A percentile compares a stretch with the other conserved stretches of the same genome.
These are phyloP conservation scores for Takifugu rubripes DNA, from an alignment of 2,797 vertebrate genomes.

Conservation along the genomic window DNA sequence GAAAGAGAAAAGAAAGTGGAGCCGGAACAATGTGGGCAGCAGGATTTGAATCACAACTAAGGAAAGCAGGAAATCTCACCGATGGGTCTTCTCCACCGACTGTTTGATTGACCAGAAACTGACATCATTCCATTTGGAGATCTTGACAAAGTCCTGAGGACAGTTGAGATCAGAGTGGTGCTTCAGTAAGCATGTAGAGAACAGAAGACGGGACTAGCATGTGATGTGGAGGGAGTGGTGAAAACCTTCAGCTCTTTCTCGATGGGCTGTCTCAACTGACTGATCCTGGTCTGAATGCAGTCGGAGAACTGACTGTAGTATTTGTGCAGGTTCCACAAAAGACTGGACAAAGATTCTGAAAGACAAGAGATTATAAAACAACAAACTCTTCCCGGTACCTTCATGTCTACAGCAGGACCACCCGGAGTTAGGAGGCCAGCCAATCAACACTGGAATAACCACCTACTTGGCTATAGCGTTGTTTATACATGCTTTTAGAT, in stretches of 20 bases:
- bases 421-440: no score
- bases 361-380: slow-evolving; percentile 3
- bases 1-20: background rate
- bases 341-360: slow-evolving; percentile 82
- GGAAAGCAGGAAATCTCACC: slow-evolving; percentile 69
- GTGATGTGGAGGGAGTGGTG: background rate
- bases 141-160: slow-evolving; percentile 93
- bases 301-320: slow-evolving; percentile 93
- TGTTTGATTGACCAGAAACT: slow-evolving; percentile 98
- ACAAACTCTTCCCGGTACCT: background rate
- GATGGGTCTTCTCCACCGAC: slow-evolving; percentile 95
- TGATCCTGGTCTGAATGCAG: slow-evolving; percentile 78
- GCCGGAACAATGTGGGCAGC: no score
- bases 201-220: no score
- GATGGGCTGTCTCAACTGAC: slow-evolving; percentile 85
- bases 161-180: background rate
- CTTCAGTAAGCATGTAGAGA: background rate
- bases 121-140: slow-evolving; percentile 97
- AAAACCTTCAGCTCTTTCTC: slow-evolving; percentile 95
- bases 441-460: no score
- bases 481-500: no score
- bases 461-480: no score
- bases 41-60: no score
- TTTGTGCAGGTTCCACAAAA: slow-evolving; percentile 93
- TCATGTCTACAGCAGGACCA: background rate